Evolutionary conservation across 2,113 vertebrate genomes (phyloP), one percentile per base, ranked within the genome.

Genomic region (Junco hyemalis): DNA sequence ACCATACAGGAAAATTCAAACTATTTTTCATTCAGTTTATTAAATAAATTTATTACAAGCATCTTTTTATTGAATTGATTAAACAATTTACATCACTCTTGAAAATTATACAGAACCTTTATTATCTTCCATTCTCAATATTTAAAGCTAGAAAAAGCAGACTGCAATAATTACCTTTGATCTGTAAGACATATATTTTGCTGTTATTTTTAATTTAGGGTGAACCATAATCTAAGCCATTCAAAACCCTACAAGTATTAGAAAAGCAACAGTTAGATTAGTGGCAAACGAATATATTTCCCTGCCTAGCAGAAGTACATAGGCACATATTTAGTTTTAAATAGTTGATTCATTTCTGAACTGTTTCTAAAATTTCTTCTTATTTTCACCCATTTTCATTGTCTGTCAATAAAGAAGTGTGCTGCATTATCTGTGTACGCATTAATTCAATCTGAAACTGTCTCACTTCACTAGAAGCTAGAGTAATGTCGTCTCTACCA

Each of bases 141-240:
- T 76, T 76, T 94, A 90, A 96, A 95, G 16, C 70, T 92, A 44
- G 35, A 91, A 96, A 94, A 38, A 73, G 74, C 70, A 91, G 14
- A n/a, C 8, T 80, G 45, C 14, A 81, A 20, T 59, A 71, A 51
- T 84, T 45, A 85, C 35, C 33, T 68, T 63, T 81, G n/a, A 53
- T 18, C 14, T 44, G 14, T 14, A 44, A 92, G 25, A n/a, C 5
- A 8, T n/a, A 31, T 33, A 14, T 95, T 79, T 70, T 71, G 25
- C 11, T 53, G 16, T n/a, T 63, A 47, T 53, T 91, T 82, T 82
- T 81, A 57, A 74, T 42, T 88, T 68, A 61, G 33, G 29, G 14
- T 48, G 81, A 91, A 86, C 22, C 63, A 76, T 90, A 83, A 85
- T 65, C 11, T 74, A 18, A 79, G 44, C 33, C 42, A 31, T 78